Percentiles rank a stretch among this genome's conserved stretches.
Conservation (phyloP, 2,113 vertebrate species). For the Regulus satrapa region DNA sequence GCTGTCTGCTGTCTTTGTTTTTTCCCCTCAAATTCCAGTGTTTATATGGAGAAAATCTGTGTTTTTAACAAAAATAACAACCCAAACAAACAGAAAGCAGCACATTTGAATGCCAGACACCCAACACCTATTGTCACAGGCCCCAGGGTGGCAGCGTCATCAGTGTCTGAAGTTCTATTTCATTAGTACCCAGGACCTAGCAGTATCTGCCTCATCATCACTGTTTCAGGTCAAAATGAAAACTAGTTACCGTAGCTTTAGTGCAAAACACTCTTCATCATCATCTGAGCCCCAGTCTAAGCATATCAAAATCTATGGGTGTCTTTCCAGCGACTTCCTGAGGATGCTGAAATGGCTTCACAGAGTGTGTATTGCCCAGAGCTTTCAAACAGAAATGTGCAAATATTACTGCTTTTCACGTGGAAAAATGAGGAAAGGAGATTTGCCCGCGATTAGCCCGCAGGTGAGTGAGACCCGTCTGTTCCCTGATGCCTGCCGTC, state of each 20-base stretch:
- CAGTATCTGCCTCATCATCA: not conserved
- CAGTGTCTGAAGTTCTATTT: accelerated
- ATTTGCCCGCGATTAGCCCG: not conserved
- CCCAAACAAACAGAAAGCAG: not conserved
- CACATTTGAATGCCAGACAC: not conserved
- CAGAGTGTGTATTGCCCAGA: accelerated
- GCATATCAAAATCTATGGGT: accelerated
- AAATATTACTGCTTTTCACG: not conserved
- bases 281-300: not conserved
- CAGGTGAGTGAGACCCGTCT: not conserved
- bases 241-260: not conserved
- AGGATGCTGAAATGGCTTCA: not conserved
- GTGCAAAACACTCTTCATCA: not conserved
- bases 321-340: not conserved
- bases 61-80: not conserved
- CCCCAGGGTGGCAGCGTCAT: not conserved
- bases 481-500: not conserved
- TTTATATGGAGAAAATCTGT: not conserved
- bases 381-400: not conserved
- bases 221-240: not conserved
- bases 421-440: not conserved
- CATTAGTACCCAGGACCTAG: not conserved
- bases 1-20: not conserved
- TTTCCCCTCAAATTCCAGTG: not conserved
- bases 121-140: not conserved